Percentiles rank a stretch among this genome's conserved stretches.
phyloP scores from a whole-genome alignment of 2,797 vertebrate species.

The Enteromius trimaculatus region DNA sequence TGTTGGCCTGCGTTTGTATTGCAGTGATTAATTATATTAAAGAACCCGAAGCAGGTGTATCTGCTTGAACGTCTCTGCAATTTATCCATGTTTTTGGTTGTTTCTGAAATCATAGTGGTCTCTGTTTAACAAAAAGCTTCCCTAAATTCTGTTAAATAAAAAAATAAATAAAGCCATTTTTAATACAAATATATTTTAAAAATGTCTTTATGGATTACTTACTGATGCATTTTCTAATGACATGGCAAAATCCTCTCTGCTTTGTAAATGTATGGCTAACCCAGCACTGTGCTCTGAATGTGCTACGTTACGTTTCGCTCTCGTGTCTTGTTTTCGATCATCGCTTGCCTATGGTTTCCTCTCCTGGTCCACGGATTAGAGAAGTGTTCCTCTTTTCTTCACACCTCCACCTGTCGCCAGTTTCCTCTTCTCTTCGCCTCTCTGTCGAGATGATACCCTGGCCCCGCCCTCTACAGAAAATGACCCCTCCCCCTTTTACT shows the following conservation, averaged over 20 bases:
- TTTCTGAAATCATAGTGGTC: neutral
- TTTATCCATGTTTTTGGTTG: neutral
- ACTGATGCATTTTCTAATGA: neutral
- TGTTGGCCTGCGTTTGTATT: neutral
- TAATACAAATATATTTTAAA: too few relatives aligned
- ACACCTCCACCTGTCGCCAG: constrained; percentile 31
- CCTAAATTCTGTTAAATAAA: neutral
- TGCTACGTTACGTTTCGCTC: neutral
- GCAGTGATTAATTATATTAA: constrained; percentile 20
- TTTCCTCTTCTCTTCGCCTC: constrained; percentile 46
- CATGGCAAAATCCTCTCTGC: neutral
- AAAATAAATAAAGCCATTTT: neutral
- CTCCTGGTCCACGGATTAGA: constrained; percentile 23
- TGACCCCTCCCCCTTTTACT: constrained; percentile 85
- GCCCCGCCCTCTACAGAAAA: constrained; percentile 72
- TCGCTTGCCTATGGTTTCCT: constrained; percentile 29
- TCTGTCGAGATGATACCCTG: constrained; percentile 45
- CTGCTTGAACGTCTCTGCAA: neutral
- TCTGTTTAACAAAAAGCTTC: neutral
- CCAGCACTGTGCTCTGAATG: constrained; percentile 23
- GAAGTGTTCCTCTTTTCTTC: constrained; percentile 34
- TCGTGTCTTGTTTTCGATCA: constrained; percentile 1
- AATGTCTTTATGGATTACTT: neutral
- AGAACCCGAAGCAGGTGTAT: neutral
- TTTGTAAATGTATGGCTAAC: constrained; percentile 15